Evolutionary conservation across 2,888 invertebrate genomes (phyloP).

Genomic region (Ormyrus pomaceus): DNA sequence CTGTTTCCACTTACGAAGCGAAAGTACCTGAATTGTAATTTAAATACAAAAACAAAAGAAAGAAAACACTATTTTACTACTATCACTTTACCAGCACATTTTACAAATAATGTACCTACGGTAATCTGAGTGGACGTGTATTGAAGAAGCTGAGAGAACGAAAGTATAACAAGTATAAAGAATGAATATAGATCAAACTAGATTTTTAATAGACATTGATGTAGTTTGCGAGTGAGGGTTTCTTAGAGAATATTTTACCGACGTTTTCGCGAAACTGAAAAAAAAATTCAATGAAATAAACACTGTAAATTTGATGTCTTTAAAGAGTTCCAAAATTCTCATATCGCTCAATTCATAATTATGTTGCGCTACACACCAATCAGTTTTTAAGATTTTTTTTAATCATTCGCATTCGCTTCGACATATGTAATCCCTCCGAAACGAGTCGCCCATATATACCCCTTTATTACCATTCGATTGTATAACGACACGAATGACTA

Average conservation of each 20-base stretch:
- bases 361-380: constrained; percentile 46
- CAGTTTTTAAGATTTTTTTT: constrained; percentile 39
- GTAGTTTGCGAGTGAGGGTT: constrained; percentile 44
- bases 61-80: constrained; percentile 70
- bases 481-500: constrained; percentile 67
- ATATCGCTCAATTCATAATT: constrained; percentile 66
- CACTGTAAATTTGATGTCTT: constrained; percentile 41
- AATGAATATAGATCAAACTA: constrained; percentile 50
- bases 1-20: constrained; percentile 61
- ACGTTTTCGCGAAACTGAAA: constrained; percentile 35
- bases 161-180: constrained; percentile 20
- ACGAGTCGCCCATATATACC: constrained; percentile 34
- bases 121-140: constrained; percentile 43
- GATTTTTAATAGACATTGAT: constrained; percentile 51
- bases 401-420: constrained; percentile 44
- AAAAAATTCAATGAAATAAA: constrained; percentile 30
- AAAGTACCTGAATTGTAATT: constrained; percentile 67
- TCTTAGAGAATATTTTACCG: constrained; percentile 34
- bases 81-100: constrained; percentile 65
- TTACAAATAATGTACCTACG: constrained; percentile 52
- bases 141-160: constrained; percentile 26
- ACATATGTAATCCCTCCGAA: constrained; percentile 45
- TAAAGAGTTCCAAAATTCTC: constrained; percentile 69
- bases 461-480: constrained; percentile 53
- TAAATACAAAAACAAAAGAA: constrained; percentile 52